Evolutionary conservation across 2,797 vertebrate species (phyloP).

Genomic region (Sebastes melanostomus): DNA sequence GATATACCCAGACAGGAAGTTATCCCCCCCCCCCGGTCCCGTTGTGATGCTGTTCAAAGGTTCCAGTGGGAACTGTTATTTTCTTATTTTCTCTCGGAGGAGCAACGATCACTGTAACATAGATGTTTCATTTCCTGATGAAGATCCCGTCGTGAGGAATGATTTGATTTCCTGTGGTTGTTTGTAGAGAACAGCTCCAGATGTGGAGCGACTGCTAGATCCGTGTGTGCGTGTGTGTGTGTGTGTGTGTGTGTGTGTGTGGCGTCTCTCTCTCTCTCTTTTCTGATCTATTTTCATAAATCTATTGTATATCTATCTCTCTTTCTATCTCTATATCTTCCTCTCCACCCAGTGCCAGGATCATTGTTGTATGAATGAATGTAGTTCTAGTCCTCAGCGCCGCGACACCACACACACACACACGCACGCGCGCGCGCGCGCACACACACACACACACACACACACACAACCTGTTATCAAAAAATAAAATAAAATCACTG

Average conservation of each 20-base stretch:
- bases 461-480: conserved; percentile 61
- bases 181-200: conserved; percentile 79
- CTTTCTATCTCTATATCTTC: conserved; percentile 69
- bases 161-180: conserved; percentile 63
- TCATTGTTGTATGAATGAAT: conserved; percentile 93
- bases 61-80: conserved; percentile 64
- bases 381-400: conserved; percentile 89
- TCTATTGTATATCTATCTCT: conserved; percentile 63
- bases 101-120: conserved; percentile 88
- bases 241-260: conserved; percentile 80
- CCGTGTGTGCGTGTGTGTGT: conserved; percentile 53
- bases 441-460: conserved; percentile 32
- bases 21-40: neutral
- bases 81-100: conserved; percentile 54
- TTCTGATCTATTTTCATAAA: conserved; percentile 49
- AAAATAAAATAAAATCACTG: conserved; percentile 55
- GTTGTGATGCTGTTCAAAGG: conserved; percentile 77
- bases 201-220: conserved; percentile 67
- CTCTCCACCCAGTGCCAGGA: conserved; percentile 85
- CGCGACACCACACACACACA: conserved; percentile 76
- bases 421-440: neutral
- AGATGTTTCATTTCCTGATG: conserved; percentile 85
- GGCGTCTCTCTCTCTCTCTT: conserved; percentile 75
- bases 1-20: conserved; percentile 63
- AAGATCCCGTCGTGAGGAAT: conserved; percentile 71